Conservation (phyloP, 2,113 vertebrate genomes). For the Merops nubicus region DNA sequence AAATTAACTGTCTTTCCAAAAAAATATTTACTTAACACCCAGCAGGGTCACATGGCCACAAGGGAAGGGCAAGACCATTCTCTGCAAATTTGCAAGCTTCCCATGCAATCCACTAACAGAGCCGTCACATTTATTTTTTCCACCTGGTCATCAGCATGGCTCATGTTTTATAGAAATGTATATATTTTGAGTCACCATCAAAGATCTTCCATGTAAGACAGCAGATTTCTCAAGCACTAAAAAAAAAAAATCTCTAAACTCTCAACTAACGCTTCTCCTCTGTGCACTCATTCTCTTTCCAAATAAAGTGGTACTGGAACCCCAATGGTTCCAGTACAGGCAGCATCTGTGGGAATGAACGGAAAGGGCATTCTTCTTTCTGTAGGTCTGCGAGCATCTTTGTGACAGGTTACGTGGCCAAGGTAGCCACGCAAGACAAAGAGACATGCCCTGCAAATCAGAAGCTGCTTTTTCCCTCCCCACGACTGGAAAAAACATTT, state of each 20-base stretch:
- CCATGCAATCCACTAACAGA: slow-evolving; percentile 26
- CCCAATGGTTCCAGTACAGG: background rate
- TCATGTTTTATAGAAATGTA: background rate
- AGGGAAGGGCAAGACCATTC: slow-evolving; percentile 37
- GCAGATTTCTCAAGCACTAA: background rate
- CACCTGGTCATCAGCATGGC: slow-evolving; percentile 18
- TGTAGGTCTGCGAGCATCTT: background rate
- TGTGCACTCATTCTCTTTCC: background rate
- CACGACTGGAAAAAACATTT: background rate
- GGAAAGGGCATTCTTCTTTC: background rate
- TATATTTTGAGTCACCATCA: slow-evolving; percentile 14
- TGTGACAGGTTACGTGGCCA: background rate
- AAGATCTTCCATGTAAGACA: slow-evolving; percentile 44
- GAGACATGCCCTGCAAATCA: background rate
- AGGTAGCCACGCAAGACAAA: background rate
- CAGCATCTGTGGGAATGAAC: background rate
- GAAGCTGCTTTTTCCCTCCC: background rate
- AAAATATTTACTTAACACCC: slow-evolving; percentile 2
- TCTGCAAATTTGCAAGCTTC: slow-evolving; percentile 17
- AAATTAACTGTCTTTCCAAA: slow-evolving; percentile 31
- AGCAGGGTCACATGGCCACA: background rate
- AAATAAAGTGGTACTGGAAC: background rate
- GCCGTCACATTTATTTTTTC: slow-evolving; percentile 57
- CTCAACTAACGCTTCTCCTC: background rate
- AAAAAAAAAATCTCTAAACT: background rate